Evolutionary conservation across 2,888 invertebrate species (phyloP).

Genomic region (Aphrophora alni): DNA sequence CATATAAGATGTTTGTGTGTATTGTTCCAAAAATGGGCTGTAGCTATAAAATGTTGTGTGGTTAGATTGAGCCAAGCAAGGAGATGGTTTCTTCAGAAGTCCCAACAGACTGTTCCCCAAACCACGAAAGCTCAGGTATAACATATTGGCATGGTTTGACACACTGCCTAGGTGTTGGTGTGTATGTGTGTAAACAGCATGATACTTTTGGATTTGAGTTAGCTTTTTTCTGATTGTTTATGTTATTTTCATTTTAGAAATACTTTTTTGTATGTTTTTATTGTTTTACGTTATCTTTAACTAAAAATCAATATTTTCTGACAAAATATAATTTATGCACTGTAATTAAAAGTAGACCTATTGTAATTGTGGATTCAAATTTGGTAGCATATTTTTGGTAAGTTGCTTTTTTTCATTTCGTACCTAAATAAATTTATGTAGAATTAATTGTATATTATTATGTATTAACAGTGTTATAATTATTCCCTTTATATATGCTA

Average conservation of each 20-base stretch:
- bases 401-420: not conserved
- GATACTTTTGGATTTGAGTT: not conserved
- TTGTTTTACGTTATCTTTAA: not conserved
- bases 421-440: not conserved
- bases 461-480: not conserved
- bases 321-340: not conserved
- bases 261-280: not conserved
- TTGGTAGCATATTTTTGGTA: not conserved
- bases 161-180: slow-evolving; percentile 28
- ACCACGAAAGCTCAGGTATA: slow-evolving; percentile 27
- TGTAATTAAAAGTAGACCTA: not conserved
- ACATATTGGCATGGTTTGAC: slow-evolving; percentile 14
- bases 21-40: no score
- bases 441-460: not conserved
- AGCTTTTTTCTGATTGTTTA: not conserved
- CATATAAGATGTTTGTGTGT: no score
- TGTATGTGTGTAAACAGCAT: slow-evolving; percentile 27
- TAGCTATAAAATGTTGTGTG: slow-evolving; percentile 3
- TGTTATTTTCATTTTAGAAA: not conserved
- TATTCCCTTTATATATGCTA: not conserved
- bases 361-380: not conserved
- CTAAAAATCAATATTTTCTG: not conserved
- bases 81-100: slow-evolving; percentile 31
- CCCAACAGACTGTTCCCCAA: slow-evolving; percentile 28
- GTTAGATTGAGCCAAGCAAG: not conserved